A percentile compares a stretch with the other conserved stretches of the same genome.
phyloP scores from a whole-genome alignment of 1,140 invertebrate genomes.

The Drosophila lini region DNA sequence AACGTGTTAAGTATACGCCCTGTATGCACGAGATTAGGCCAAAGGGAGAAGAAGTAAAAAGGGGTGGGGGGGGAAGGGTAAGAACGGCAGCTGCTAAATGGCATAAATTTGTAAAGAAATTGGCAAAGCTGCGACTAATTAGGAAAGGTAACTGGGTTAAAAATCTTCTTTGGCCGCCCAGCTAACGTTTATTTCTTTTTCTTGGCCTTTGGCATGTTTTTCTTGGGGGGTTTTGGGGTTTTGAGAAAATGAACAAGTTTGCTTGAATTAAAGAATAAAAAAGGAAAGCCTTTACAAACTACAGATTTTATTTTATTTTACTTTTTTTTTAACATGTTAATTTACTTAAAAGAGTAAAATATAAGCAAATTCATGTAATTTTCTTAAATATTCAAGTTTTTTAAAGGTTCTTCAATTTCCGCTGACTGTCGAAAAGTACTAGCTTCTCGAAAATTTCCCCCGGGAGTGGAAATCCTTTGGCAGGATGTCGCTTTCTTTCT shows the following conservation, averaged over 20 bases:
- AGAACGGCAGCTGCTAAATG: slow-evolving; percentile 29
- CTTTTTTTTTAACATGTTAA: too few species aligned
- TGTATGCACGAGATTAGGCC: slow-evolving; percentile 32
- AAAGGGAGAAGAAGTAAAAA: not conserved
- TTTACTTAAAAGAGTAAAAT: too few species aligned
- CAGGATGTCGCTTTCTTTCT: not conserved
- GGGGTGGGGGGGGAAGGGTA: not conserved
- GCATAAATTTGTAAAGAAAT: slow-evolving; percentile 55
- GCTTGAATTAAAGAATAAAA: not conserved
- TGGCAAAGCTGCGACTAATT: slow-evolving; percentile 50
- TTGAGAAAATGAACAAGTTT: slow-evolving; percentile 7
- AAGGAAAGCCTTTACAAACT: not conserved
- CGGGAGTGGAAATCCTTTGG: not conserved
- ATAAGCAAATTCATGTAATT: not conserved
- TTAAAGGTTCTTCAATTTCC: not conserved
- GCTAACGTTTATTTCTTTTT: slow-evolving; percentile 16
- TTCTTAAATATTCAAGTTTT: not conserved
- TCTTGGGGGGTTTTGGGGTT: not conserved
- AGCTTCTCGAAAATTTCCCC: slow-evolving; percentile 6
- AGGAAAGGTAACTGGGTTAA: slow-evolving; percentile 52
- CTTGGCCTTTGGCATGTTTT: not conserved
- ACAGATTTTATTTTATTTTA: too few species aligned
- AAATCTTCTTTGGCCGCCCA: slow-evolving; percentile 16
- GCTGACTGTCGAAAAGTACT: not conserved
- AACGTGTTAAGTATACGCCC: slow-evolving; percentile 53